A percentile compares a stretch with the other conserved stretches of the same genome.
Evolutionary conservation across 2,113 vertebrate genomes (phyloP).

Genomic region (Eulemur macaco): DNA sequence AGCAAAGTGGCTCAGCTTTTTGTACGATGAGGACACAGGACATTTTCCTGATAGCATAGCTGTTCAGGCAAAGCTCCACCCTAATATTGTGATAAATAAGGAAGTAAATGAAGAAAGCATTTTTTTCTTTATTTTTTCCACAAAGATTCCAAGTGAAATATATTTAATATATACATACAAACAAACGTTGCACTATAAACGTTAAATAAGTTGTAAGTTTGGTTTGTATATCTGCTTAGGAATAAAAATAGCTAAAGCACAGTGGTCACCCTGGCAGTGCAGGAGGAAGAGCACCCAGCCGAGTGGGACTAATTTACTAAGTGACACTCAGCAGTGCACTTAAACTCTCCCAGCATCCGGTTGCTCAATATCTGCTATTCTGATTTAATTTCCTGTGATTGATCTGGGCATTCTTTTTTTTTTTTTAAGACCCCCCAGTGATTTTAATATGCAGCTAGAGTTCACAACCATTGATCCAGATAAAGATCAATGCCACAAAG

Average conservation of each 20-base stretch:
- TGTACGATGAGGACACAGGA: not conserved
- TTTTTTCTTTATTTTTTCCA: not conserved
- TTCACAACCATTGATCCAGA: not conserved
- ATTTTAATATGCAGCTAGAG: not conserved
- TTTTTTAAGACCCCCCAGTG: not conserved
- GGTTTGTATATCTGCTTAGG: not conserved
- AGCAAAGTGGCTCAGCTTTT: not conserved
- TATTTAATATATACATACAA: not conserved
- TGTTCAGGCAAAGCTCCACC: not conserved
- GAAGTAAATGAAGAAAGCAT: not conserved
- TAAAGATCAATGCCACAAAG: not conserved
- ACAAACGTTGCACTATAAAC: not conserved
- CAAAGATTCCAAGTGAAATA: not conserved
- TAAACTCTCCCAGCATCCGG: not conserved
- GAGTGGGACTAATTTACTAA: not conserved
- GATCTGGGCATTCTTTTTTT: not conserved
- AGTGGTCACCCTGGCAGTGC: not conserved
- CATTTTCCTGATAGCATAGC: not conserved
- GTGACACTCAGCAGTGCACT: not conserved
- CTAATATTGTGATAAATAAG: not conserved
- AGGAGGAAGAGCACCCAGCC: not conserved
- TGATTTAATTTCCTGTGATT: not conserved
- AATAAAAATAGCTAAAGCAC: not conserved
- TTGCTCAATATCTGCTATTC: not conserved
- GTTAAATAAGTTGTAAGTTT: not conserved